Percentiles rank a stretch among this genome's conserved stretches.
phyloP scores from a whole-genome alignment of 2,888 invertebrate genomes.

The Pimpla rufipes region DNA sequence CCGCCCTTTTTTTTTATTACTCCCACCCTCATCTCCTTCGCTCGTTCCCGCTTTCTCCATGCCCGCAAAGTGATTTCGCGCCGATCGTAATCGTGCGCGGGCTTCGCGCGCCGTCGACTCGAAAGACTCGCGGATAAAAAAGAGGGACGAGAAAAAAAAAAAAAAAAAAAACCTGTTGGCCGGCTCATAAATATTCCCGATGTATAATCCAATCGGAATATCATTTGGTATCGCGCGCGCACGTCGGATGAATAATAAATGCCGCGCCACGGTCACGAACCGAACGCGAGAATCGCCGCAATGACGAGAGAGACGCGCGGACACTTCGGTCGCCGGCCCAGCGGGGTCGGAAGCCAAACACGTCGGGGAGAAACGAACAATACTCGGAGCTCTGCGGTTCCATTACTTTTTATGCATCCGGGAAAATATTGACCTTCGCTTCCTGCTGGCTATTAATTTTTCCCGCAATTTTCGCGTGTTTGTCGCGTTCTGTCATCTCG shows the following conservation, averaged over 20 bases:
- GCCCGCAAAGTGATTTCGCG: constrained; percentile 70
- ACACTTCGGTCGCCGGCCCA: neutral
- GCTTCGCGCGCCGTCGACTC: neutral
- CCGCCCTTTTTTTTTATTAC: constrained; percentile 13
- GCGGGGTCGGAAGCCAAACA: neutral
- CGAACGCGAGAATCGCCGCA: constrained; percentile 26
- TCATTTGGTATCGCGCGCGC: constrained; percentile 56
- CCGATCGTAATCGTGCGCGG: constrained; percentile 68
- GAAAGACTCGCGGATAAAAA: neutral
- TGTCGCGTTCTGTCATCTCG: neutral
- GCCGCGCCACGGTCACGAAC: constrained; percentile 24
- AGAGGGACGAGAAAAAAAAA: too few relatives aligned
- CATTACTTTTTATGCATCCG: constrained; percentile 2
- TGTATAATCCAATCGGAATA: constrained; percentile 64
- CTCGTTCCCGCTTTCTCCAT: neutral
- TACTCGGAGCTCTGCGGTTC: neutral
- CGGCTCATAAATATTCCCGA: constrained; percentile 61
- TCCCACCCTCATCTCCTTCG: neutral
- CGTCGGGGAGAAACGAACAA: neutral
- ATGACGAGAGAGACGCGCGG: constrained; percentile 26
- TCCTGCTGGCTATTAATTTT: neutral
- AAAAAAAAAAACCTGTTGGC: constrained; percentile 51
- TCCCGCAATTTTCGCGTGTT: neutral
- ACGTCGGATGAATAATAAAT: constrained; percentile 63
- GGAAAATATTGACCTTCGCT: neutral